Percentiles rank a stretch among this genome's conserved stretches.
Evolutionary conservation across 1,140 invertebrate species (phyloP).

Genomic region (Drosophila obscura): DNA sequence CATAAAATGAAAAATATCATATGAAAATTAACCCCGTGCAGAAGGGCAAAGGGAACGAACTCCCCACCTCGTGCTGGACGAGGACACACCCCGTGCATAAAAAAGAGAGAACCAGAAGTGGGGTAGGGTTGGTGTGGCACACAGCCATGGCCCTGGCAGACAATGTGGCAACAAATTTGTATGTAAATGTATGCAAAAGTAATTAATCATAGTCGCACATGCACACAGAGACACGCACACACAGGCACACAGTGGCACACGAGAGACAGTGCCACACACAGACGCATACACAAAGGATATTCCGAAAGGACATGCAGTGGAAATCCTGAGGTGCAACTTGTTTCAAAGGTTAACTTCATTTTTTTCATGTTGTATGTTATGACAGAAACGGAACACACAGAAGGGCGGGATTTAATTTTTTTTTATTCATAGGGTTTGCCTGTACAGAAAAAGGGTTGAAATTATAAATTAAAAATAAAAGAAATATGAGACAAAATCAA

Average conservation of each 20-base stretch:
- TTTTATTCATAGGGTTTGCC: neutral
- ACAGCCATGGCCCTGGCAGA: constrained; percentile 67
- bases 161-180: constrained; percentile 83
- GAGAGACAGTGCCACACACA: neutral
- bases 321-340: constrained; percentile 66
- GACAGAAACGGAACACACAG: constrained; percentile 14
- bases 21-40: constrained; percentile 72
- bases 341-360: constrained; percentile 78
- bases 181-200: constrained; percentile 83
- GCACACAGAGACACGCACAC: constrained; percentile 59
- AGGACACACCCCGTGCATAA: constrained; percentile 30
- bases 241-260: constrained; percentile 19
- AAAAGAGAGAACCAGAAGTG: constrained; percentile 14
- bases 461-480: constrained; percentile 8
- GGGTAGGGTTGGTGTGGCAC: constrained; percentile 8
- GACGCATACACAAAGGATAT: neutral
- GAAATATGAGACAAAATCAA: neutral
- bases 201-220: constrained; percentile 83
- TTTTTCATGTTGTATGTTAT: constrained; percentile 39
- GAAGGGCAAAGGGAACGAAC: constrained; percentile 43
- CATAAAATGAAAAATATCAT: constrained; percentile 81
- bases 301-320: neutral
- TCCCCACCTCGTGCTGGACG: constrained; percentile 30
- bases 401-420: constrained; percentile 38
- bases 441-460: constrained; percentile 10